Percentiles rank a stretch among this genome's conserved stretches.
phyloP scores from a whole-genome alignment of 2,113 vertebrate genomes.

The Haemorhous mexicanus region DNA sequence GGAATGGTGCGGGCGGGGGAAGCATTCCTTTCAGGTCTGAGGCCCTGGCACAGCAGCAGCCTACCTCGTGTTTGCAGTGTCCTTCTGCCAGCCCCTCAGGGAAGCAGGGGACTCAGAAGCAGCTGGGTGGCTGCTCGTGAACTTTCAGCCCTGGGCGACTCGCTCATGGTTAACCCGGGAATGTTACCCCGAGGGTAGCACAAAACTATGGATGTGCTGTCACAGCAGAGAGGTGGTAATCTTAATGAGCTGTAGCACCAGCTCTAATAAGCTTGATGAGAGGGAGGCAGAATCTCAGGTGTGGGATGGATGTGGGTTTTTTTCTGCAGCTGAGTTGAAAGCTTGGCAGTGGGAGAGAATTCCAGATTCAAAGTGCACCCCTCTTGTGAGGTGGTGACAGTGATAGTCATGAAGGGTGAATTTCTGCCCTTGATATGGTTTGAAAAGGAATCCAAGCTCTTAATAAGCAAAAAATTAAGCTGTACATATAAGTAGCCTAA shows the following conservation, averaged over 20 bases:
- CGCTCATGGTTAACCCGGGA: neutral
- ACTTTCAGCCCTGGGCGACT: neutral
- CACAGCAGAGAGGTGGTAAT: neutral
- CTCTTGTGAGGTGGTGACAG: neutral
- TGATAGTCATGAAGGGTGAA: neutral
- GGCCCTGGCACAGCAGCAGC: neutral
- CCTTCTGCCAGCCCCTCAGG: neutral
- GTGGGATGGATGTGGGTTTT: neutral
- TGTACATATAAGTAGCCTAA: neutral
- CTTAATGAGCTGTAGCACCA: neutral
- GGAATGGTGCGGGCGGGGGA: neutral
- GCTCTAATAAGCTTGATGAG: neutral
- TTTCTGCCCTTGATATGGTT: neutral
- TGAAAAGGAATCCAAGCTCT: neutral
- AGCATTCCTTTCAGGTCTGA: too few species aligned
- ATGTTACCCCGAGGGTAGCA: neutral
- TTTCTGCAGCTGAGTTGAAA: neutral
- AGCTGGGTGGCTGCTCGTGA: neutral
- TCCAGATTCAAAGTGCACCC: neutral
- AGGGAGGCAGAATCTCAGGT: neutral
- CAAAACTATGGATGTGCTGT: neutral
- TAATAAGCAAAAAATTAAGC: neutral
- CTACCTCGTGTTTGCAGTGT: accelerated
- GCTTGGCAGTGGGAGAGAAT: neutral
- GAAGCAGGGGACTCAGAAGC: neutral